Evolutionary conservation across 2,113 vertebrate species (phyloP), one percentile per base, ranked within the genome.

Genomic region (Mormyrus iriodes): DNA sequence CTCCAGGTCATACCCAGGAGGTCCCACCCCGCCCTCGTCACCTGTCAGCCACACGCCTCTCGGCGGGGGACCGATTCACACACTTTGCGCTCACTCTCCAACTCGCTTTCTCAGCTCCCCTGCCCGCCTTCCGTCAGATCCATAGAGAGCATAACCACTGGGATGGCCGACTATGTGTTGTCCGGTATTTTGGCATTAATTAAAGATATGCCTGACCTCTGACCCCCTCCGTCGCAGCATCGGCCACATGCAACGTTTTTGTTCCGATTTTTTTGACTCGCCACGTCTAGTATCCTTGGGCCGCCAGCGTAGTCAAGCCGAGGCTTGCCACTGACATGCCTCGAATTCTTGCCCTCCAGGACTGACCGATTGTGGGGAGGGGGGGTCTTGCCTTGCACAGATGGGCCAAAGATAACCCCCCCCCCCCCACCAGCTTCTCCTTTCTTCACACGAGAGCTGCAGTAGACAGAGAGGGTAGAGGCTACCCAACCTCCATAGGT

Each of bases 321-420:
- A 19, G 10, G 65, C 88, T 82, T 88, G 88, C 88, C 27, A 69
- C 88, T 35, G 48, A 88, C 65, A 88, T 88, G 61, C 65, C 88
- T 88, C 15, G 27, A 46, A 88, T 88, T 88, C 88, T 69, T 79
- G 88, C 88, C 87, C 88, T 79, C 44, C 46, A 79, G 88, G 61
- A 73, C 88, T 76, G 88, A 88, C 88, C 88, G 44, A 48, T n/a
- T 21, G n/a, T 65, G 58, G 24, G 58, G 87, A 46, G 24, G 83
- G n/a, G 85, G 49, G 48, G 85, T 5, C 13, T 24, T 51, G 53
- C 21, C 42, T 73, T 65, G 42, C 46, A 48, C n/a, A 88, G 87
- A 69, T 73, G 87, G 87, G 24, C 27, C 87, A 44, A 31, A 44
- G 86, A 88, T 88, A 88, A 88, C 35, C 19, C 52, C 27, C 61